These are phyloP conservation scores for Drosophila fulvimacula DNA, from an alignment of 2,888 invertebrate genomes.

Conservation along the genomic window DNA sequence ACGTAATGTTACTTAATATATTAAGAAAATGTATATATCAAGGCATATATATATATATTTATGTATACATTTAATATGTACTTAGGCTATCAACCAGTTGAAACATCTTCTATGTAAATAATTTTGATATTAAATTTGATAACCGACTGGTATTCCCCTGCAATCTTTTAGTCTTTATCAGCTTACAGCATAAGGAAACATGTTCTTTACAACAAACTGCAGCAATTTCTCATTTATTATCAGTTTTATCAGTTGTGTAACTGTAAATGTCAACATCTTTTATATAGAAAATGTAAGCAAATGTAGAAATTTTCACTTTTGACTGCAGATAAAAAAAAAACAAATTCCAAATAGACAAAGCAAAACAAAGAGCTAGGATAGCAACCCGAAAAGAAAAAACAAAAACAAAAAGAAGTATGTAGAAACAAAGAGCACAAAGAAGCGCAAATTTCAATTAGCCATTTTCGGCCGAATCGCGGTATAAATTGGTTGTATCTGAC, in stretches of 20 bases:
- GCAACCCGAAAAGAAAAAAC: neutral
- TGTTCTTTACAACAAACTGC: constrained; percentile 28
- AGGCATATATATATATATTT: neutral
- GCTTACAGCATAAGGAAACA: constrained; percentile 52
- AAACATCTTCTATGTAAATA: constrained; percentile 19
- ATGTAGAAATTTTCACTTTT: constrained; percentile 17
- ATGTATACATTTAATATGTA: constrained; percentile 1
- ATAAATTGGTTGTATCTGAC: constrained; percentile 39
- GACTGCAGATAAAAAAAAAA: neutral
- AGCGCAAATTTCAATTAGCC: constrained; percentile 11
- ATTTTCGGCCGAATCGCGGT: constrained; percentile 22
- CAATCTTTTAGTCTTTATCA: constrained; percentile 33
- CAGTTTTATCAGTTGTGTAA: constrained; percentile 55
- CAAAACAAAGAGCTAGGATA: constrained; percentile 30
- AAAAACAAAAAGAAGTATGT: neutral
- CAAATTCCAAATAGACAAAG: constrained; percentile 18
- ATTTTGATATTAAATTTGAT: constrained; percentile 40
- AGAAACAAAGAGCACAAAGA: constrained; percentile 20
- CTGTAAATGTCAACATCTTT: constrained; percentile 9
- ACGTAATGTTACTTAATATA: constrained; percentile 25
- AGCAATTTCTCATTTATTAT: constrained; percentile 46
- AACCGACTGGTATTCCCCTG: constrained; percentile 11
- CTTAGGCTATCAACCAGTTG: constrained; percentile 29
- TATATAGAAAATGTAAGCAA: constrained; percentile 7
- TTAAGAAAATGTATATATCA: neutral